phyloP scores from a whole-genome alignment of 2,113 vertebrate species.

The Chionis minor region DNA sequence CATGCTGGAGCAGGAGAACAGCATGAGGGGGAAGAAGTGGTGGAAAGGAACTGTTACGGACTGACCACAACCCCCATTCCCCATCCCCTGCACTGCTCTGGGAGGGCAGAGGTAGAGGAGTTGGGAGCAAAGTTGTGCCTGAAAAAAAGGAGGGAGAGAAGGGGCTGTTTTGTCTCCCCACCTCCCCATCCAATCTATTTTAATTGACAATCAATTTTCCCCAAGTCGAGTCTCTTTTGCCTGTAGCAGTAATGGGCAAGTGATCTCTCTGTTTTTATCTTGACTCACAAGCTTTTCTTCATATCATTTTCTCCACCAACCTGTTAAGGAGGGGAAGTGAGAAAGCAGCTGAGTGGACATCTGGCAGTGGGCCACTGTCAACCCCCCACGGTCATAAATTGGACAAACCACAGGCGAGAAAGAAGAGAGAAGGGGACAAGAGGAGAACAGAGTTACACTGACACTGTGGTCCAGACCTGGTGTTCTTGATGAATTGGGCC shows the following conservation, averaged over 20 bases:
- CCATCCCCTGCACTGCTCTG: background rate
- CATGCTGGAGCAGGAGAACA: background rate
- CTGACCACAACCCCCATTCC: background rate
- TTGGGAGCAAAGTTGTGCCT: background rate
- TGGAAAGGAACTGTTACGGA: background rate
- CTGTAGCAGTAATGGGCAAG: background rate
- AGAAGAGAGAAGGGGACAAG: background rate
- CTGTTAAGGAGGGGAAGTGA: background rate
- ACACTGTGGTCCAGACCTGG: background rate
- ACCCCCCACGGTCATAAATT: background rate
- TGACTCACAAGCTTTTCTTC: background rate
- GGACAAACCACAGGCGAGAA: background rate
- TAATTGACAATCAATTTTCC: background rate
- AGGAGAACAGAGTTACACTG: background rate
- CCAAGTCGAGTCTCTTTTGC: fast-evolving
- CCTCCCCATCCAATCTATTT: background rate
- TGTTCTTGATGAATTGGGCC: background rate
- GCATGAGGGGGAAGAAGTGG: background rate
- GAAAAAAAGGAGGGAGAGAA: background rate
- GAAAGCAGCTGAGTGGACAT: background rate
- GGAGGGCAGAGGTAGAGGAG: background rate
- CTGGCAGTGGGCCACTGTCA: background rate
- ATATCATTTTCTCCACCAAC: background rate
- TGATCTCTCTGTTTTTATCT: background rate
- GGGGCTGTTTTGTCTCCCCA: background rate